Evolutionary conservation across 2,113 vertebrate genomes (phyloP).

Genomic region (Sclerurus mexicanus): DNA sequence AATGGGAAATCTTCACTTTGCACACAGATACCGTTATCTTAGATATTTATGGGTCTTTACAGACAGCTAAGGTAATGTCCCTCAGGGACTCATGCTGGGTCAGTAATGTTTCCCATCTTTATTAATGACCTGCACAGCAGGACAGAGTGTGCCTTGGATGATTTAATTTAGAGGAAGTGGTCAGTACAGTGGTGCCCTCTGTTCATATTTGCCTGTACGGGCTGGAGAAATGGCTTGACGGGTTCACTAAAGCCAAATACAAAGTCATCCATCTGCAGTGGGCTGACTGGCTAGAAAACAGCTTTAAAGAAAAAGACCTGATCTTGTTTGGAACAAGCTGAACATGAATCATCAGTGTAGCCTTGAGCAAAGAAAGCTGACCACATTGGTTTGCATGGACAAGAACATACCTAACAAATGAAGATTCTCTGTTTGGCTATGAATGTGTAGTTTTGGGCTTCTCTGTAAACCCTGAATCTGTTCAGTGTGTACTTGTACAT

Average conservation of each 20-base stretch:
- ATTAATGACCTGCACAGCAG: not conserved
- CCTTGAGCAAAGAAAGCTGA: not conserved
- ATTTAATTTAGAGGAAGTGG: not conserved
- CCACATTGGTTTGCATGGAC: rapidly evolving
- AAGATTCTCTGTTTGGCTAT: not conserved
- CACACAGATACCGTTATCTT: not conserved
- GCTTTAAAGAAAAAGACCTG: not conserved
- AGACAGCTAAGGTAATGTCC: not conserved
- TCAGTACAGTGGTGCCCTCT: not conserved
- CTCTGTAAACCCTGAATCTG: not conserved
- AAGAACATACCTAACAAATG: not conserved
- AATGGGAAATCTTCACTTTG: not conserved
- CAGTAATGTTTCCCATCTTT: not conserved
- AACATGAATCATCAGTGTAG: not conserved
- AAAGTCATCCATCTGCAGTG: not conserved
- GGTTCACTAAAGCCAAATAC: not conserved
- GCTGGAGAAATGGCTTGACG: not conserved
- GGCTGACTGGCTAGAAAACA: not conserved
- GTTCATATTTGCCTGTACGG: not conserved
- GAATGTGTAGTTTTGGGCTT: not conserved
- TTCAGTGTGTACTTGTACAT: rapidly evolving
- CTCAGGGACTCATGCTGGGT: not conserved
- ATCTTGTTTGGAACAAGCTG: not conserved
- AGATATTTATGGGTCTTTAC: not conserved
- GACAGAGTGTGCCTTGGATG: not conserved